Evolutionary conservation across 2,113 vertebrate genomes (phyloP).

Genomic region (Catagonus wagneri): DNA sequence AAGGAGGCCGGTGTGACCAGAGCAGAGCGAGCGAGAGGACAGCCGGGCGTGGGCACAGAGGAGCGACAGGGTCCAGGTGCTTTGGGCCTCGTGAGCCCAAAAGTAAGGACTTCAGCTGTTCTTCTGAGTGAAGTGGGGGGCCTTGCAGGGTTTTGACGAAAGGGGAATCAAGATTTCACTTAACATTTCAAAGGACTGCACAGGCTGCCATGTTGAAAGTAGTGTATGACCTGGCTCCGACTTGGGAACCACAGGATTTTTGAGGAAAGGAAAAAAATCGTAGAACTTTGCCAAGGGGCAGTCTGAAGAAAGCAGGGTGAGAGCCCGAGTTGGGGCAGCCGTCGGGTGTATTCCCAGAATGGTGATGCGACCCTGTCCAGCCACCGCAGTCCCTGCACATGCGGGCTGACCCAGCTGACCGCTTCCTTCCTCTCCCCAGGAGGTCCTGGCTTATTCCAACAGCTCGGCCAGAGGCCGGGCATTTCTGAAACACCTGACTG

Average conservation of each 20-base stretch:
- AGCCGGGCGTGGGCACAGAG: background rate
- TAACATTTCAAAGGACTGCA: background rate
- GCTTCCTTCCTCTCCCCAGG: constrained; percentile 85
- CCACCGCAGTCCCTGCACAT: background rate
- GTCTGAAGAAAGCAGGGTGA: background rate
- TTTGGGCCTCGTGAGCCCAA: background rate
- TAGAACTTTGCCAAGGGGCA: no score
- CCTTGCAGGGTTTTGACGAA: background rate
- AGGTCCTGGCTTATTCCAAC: constrained; percentile 92
- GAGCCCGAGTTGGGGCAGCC: background rate
- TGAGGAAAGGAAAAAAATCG: background rate
- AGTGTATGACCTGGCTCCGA: background rate
- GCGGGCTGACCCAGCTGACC: background rate
- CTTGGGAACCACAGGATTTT: background rate
- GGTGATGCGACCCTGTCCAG: background rate
- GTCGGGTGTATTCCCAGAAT: background rate
- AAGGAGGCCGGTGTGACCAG: background rate
- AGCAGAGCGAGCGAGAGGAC: background rate
- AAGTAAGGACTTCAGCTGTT: background rate
- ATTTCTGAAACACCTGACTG: constrained; percentile 89
- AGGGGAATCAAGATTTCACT: background rate
- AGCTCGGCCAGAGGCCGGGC: constrained; percentile 87
- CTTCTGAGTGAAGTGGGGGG: background rate
- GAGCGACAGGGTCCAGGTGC: background rate
- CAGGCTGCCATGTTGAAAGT: background rate